Conservation (phyloP, 1,140 invertebrate species). For the Hylaeus volcanicus region DNA sequence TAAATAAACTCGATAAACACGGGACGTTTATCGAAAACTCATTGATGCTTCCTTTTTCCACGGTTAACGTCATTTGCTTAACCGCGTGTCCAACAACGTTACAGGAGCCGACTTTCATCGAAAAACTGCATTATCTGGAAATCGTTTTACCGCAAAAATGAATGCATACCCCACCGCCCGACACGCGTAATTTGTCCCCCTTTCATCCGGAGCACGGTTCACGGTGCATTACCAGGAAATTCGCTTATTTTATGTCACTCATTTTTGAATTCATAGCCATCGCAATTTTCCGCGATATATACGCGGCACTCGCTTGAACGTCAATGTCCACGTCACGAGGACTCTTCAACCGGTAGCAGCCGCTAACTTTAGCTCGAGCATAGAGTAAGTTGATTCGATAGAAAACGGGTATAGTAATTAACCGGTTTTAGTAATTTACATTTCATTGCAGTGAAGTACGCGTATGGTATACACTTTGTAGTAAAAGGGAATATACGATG, state of each 20-base stretch:
- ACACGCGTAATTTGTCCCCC: conserved; percentile 11
- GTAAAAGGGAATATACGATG: too few relatives aligned
- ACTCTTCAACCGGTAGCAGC: conserved; percentile 11
- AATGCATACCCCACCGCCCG: background rate
- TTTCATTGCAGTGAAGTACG: too few relatives aligned
- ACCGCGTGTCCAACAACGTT: background rate
- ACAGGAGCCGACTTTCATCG: background rate
- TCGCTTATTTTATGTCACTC: conserved; percentile 18
- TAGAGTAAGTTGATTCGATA: too few relatives aligned
- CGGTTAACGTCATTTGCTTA: background rate
- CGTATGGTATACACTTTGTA: too few relatives aligned
- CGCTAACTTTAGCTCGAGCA: background rate
- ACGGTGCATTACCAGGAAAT: conserved; percentile 16
- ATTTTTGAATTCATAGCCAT: background rate
- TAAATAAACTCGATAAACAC: background rate
- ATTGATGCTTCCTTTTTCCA: background rate
- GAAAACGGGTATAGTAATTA: too few relatives aligned
- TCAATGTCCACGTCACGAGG: background rate
- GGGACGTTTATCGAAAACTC: background rate
- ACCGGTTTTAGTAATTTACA: too few relatives aligned
- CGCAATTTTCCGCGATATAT: background rate
- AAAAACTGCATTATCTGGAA: background rate
- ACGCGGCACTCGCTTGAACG: background rate
- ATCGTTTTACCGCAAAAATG: conserved; percentile 10
- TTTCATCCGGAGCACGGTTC: background rate